Base-by-base conservation (phyloP, 2,113 vertebrate genomes). In the Myxocyprinus asiaticus region DNA sequence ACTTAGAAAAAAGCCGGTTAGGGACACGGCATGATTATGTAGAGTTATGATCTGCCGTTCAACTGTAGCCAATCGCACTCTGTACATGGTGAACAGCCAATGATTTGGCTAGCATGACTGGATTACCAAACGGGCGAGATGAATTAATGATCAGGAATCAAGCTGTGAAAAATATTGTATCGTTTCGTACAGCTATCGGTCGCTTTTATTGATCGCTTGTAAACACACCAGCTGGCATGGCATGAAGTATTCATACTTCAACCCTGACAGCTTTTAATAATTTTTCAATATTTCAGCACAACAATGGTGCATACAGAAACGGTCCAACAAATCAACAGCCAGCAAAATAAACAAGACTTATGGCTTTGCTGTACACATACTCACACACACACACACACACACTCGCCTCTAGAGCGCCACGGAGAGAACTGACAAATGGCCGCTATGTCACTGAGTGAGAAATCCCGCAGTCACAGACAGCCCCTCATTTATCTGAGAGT, bases 191-290 rank as follows among this genome's bases (percentile, higher is more conserved):
- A 66, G 79, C 71, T 59, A 70, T 78, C 51, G 73, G 82, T 77
- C 47, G 70, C 76, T 77, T 83, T 88, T 85, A 88, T 88, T 84
- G 87, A 88, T 88, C 80, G 82, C 83, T 45, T 64, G 85, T 86
- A 87, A 89, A 85, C 82, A 80, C 80, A 63, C 82, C 85, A 87
- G 84, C 84, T 83, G 85, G 86, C 66, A 56, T 58, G 15, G 65
- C 70, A 86, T 89, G 85, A 87, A 89, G 87, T 83, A 87, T 86
- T 89, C 85, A 89, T 85, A 81, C 79, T 86, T 89, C 84, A 86
- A 89, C 86, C 84, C 81, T 84, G 86, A 87, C 82, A 84, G 77
- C 77, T 81, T 87, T 86, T 80, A 71, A 83, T 81, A 85, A 87
- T 87, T 87, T 85, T 77, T 73, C 83, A 89, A 87, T 87, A 86